Base-by-base conservation (phyloP, 37 sponge, comb jelly and placozoan species). In the Hexactinellida sp. region DNA sequence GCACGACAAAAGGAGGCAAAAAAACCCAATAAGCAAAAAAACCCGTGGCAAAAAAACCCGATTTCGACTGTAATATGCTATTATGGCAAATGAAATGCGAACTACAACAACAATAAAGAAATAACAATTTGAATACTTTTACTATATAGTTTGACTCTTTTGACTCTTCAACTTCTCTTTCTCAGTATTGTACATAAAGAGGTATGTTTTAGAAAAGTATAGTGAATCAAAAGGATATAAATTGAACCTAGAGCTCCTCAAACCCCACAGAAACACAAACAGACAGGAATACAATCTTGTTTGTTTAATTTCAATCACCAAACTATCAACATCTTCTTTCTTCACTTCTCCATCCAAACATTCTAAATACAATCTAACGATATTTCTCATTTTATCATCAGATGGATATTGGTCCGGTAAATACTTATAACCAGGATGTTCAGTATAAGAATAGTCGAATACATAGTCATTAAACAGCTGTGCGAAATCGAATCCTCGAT, bases 181-280 rank as follows among this genome's bases (percentile, higher is more conserved):
- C 30, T 63, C 76, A 63, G 28, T 63, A 63, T 63, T 63, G 76
- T 63, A 63, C 76, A 63, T 25, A 7, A 23, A 63, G 13, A 63
- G 76, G 13, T 63, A n/a, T 63, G 13, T 23, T 28, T 63, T n/a
- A 25, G 76, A 7, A n/a, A 63, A 63, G 30, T n/a, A 25, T 63
- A 63, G 13, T 7, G 76, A 63, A n/a, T 63, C 76, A 28, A 63
- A 63, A 63, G 30, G 28, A 63, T 25, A 25, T 3, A 32, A 3
- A n/a, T 63, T 32, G 5, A 25, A 7, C 30, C 3, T 23, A 32
- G 28, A 63, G 76, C 19, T 28, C 13, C 30, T 63, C 76, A 63
- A 63, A 7, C 76, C 76, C 76, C 76, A 63, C 3, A 63, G 34
- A n/a, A 63, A n/a, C 76, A 63, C 76, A 28, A 63, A 63, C 76